Evolutionary conservation across 2,113 vertebrate species (phyloP).

Genomic region (Elanoides forficatus): DNA sequence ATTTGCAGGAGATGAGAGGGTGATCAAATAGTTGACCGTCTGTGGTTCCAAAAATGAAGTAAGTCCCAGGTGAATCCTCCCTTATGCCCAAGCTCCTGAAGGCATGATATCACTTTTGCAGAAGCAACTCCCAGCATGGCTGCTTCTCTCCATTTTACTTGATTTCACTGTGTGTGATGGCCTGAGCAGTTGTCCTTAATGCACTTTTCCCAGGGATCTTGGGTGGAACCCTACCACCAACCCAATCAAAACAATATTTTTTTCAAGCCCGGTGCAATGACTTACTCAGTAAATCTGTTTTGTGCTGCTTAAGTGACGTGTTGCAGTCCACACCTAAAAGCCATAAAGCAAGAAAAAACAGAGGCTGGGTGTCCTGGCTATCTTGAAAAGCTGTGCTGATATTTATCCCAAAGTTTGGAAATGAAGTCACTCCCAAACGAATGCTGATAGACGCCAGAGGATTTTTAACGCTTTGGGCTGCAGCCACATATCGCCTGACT

Average conservation of each 20-base stretch:
- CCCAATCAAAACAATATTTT: slow-evolving; percentile 32
- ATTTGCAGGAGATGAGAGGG: background rate
- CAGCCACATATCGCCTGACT: slow-evolving; percentile 18
- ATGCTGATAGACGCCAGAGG: slow-evolving; percentile 16
- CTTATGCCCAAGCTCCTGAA: background rate
- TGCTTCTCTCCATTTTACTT: background rate
- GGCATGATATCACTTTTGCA: background rate
- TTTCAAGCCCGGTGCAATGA: background rate
- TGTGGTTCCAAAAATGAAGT: background rate
- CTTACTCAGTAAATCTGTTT: slow-evolving; percentile 17
- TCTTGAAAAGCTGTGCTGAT: slow-evolving; percentile 1
- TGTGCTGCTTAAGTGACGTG: background rate
- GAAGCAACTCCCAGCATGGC: background rate
- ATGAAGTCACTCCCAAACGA: slow-evolving; percentile 30
- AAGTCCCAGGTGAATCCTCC: background rate
- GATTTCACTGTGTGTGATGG: background rate
- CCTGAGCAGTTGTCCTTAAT: background rate
- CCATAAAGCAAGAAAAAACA: slow-evolving; percentile 23
- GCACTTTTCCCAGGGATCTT: slow-evolving; percentile 25
- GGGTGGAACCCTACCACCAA: slow-evolving; percentile 17
- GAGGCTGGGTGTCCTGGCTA: slow-evolving; percentile 18
- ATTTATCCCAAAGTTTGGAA: slow-evolving; percentile 33
- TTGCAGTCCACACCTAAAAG: slow-evolving; percentile 49
- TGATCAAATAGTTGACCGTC: background rate
- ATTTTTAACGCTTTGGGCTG: slow-evolving; percentile 19